Conservation (phyloP, 1,140 invertebrate genomes). For the Hesperophylax magnus region DNA sequence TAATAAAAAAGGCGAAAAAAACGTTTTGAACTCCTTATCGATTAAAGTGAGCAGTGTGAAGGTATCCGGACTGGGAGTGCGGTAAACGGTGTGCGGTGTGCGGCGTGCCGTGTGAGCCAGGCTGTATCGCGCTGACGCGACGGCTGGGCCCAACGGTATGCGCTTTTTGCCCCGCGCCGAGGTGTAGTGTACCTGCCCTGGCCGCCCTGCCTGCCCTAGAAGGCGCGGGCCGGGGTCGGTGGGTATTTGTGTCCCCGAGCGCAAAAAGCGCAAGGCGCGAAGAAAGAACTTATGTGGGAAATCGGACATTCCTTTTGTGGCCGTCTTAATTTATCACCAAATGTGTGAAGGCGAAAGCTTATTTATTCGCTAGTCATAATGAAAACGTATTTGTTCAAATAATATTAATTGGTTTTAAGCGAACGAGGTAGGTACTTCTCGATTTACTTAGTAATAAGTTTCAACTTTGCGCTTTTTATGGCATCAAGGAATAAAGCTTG, state of each 20-base stretch:
- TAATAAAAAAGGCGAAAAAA: too few species aligned
- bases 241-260: background rate
- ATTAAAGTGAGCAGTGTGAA: too few species aligned
- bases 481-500: too few species aligned
- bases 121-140: background rate
- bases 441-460: too few species aligned
- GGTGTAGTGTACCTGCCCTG: conserved; percentile 21
- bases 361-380: background rate
- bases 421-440: too few species aligned
- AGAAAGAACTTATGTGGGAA: conserved; percentile 12
- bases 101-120: too few species aligned
- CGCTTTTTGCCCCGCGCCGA: conserved; percentile 27
- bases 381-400: background rate
- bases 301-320: background rate
- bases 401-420: too few species aligned
- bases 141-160: conserved; percentile 4
- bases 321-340: conserved; percentile 1
- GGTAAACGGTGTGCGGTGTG: too few species aligned
- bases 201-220: background rate
- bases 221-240: conserved; percentile 16
- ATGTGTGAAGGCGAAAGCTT: background rate
- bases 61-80: too few species aligned
- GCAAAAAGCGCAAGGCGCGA: conserved; percentile 2
- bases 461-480: too few species aligned
- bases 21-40: too few species aligned